phyloP scores from a whole-genome alignment of 2,888 invertebrate species.

The Cryptus armator region DNA sequence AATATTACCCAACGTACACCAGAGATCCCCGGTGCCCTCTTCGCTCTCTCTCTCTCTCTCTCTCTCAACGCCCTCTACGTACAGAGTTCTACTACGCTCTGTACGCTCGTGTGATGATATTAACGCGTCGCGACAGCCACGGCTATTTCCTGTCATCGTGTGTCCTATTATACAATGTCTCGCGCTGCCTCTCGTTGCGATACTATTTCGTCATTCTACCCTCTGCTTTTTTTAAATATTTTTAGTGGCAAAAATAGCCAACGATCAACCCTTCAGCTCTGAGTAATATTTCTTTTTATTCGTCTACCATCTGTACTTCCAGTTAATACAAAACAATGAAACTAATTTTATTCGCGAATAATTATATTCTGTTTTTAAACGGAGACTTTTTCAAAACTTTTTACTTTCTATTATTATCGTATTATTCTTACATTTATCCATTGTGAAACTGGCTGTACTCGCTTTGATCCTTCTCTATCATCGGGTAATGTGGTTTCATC shows the following conservation, averaged over 20 bases:
- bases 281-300: neutral
- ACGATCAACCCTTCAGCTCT: conserved; percentile 18
- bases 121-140: conserved; percentile 50
- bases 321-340: too few species aligned
- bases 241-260: neutral
- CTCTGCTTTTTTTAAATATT: conserved; percentile 7
- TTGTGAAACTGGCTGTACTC: too few species aligned
- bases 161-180: conserved; percentile 40
- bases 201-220: neutral
- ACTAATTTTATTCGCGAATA: too few species aligned
- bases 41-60: conserved; percentile 8
- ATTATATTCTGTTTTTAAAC: too few species aligned
- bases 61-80: too few species aligned
- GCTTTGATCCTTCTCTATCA: neutral
- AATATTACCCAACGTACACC: conserved; percentile 47
- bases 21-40: neutral
- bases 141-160: conserved; percentile 53
- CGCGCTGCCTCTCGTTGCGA: neutral
- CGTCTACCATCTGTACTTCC: too few species aligned
- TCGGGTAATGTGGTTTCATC: neutral
- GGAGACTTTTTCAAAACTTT: too few species aligned
- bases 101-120: conserved; percentile 25
- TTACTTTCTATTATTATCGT: too few species aligned
- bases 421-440: too few species aligned
- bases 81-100: too few species aligned